These are phyloP conservation scores for Acromyrmex heyeri DNA, from an alignment of 1,140 invertebrate species.

Conservation along the genomic window DNA sequence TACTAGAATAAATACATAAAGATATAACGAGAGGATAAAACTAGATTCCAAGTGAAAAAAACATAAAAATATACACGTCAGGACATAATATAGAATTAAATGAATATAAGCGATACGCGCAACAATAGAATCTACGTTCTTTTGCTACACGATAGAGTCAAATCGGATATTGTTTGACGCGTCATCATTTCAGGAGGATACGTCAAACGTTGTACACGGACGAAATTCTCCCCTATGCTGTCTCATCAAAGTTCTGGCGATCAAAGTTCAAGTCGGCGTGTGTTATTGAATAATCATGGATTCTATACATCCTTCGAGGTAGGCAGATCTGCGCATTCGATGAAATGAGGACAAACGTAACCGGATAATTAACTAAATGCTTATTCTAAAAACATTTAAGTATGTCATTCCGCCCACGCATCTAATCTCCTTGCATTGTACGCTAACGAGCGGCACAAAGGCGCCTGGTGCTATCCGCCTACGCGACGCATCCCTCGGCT, in stretches of 20 bases:
- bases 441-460: conserved; percentile 63
- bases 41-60: background rate
- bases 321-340: background rate
- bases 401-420: conserved; percentile 68
- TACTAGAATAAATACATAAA: background rate
- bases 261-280: conserved; percentile 52
- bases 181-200: conserved; percentile 40
- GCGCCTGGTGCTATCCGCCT: conserved; percentile 59
- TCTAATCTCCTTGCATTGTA: conserved; percentile 72
- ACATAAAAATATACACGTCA: background rate
- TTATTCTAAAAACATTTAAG: conserved; percentile 68
- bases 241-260: conserved; percentile 37
- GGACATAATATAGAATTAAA: conserved; percentile 17
- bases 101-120: background rate
- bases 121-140: conserved; percentile 6
- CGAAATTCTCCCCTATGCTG: conserved; percentile 29
- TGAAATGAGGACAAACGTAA: conserved; percentile 53
- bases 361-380: conserved; percentile 62
- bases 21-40: conserved; percentile 2
- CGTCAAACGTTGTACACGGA: conserved; percentile 1
- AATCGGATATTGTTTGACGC: conserved; percentile 43
- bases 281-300: conserved; percentile 61
- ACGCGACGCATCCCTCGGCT: conserved; percentile 52
- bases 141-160: background rate
- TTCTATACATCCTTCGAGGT: conserved; percentile 36